These are phyloP conservation scores for Dusona sp. DNA, from an alignment of 2,888 invertebrate species.

Conservation along the genomic window DNA sequence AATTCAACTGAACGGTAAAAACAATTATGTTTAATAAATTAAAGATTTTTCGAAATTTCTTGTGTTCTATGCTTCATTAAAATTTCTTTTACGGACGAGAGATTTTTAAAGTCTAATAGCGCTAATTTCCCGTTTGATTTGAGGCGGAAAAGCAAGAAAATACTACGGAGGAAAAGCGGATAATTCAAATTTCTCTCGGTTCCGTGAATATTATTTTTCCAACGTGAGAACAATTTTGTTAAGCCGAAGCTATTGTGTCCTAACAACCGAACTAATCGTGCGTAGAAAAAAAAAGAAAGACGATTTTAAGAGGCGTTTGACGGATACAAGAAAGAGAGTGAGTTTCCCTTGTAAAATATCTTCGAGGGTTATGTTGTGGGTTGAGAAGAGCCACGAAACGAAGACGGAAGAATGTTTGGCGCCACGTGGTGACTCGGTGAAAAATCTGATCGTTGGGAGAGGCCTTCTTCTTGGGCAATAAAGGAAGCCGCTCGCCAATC, in stretches of 20 bases:
- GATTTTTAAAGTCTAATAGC: not conserved
- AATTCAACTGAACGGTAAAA: no score
- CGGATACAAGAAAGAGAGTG: not conserved
- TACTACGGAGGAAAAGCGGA: constrained; percentile 52
- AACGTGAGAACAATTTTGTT: constrained; percentile 67
- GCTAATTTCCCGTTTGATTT: not conserved
- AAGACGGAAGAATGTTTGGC: constrained; percentile 60
- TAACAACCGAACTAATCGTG: constrained; percentile 64
- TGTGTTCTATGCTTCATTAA: not conserved
- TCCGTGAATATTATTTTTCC: constrained; percentile 35
- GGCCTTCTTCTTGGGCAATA: constrained; percentile 35
- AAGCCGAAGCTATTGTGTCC: constrained; percentile 60
- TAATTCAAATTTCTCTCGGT: constrained; percentile 76
- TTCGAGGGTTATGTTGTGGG: not conserved
- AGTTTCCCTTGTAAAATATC: constrained; percentile 13
- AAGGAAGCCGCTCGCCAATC: constrained; percentile 62
- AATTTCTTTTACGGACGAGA: not conserved
- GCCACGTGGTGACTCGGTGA: constrained; percentile 71
- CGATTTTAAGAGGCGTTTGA: constrained; percentile 13
- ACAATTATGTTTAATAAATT: no score
- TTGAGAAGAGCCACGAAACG: constrained; percentile 30
- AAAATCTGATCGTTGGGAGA: constrained; percentile 55
- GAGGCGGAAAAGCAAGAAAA: constrained; percentile 3
- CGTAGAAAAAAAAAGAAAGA: constrained; percentile 38
- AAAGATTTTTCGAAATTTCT: not conserved